phyloP scores from a whole-genome alignment of 2,888 invertebrate species.

The Eurois occulta region DNA sequence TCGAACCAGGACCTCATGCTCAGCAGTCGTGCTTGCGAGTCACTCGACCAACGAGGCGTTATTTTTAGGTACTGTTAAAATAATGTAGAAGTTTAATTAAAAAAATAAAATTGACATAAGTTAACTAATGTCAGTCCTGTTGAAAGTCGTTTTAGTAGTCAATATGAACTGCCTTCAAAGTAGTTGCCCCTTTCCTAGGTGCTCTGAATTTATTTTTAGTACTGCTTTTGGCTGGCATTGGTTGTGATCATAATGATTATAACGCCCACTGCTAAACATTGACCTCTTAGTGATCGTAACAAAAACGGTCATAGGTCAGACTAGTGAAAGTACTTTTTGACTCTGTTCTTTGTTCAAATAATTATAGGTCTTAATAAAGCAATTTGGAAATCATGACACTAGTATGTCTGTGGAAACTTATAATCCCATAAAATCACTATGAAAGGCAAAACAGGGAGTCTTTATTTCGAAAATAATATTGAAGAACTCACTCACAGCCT shows the following conservation, averaged over 20 bases:
- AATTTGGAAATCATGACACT: not conserved
- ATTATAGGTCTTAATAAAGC: constrained; percentile 11
- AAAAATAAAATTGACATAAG: not conserved
- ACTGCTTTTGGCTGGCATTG: not conserved
- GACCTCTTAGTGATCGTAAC: constrained; percentile 9
- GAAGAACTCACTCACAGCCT: not conserved
- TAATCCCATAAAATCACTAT: not conserved
- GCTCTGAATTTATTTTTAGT: not conserved
- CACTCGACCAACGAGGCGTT: not conserved
- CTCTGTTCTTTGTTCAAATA: constrained; percentile 30
- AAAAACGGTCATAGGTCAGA: constrained; percentile 27
- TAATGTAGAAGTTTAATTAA: not conserved
- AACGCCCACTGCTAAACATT: constrained; percentile 38
- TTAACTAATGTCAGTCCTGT: not conserved
- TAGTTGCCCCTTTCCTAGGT: not conserved
- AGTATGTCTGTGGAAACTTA: no score
- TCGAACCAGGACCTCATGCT: not conserved
- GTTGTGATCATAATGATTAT: constrained; percentile 20
- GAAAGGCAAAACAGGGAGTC: not conserved
- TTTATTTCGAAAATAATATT: not conserved
- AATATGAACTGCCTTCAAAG: not conserved
- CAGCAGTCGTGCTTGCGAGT: not conserved
- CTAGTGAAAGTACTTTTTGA: constrained; percentile 36
- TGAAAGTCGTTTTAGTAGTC: not conserved
- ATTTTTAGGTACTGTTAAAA: not conserved